Conservation (phyloP, 2,797 vertebrate species). For the Coregonus ussuriensis region DNA sequence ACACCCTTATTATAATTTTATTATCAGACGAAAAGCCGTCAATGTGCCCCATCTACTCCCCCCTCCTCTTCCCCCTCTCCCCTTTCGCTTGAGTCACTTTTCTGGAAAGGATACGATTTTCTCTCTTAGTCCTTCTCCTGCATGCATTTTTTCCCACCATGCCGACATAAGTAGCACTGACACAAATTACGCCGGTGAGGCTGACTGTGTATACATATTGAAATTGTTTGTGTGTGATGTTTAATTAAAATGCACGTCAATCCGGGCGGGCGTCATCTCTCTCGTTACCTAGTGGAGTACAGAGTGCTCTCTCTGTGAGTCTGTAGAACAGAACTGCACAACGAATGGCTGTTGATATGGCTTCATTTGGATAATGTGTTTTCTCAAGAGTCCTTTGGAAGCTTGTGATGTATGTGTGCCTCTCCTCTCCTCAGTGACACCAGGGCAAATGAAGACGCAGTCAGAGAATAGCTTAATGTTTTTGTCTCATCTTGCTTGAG, state of each 20-base stretch:
- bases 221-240: constrained; percentile 56
- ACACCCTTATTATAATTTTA: constrained; percentile 69
- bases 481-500: too few species aligned
- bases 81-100: constrained; percentile 25
- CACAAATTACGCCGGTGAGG: constrained; percentile 57
- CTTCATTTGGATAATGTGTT: constrained; percentile 37
- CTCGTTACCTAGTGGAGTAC: constrained; percentile 19
- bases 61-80: constrained; percentile 35
- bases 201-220: constrained; percentile 49
- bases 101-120: not conserved
- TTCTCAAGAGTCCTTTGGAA: not conserved
- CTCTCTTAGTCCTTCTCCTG: too few species aligned
- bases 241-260: constrained; percentile 65
- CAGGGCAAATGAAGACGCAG: constrained; percentile 36
- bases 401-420: constrained; percentile 4
- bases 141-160: not conserved
- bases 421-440: not conserved
- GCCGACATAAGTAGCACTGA: constrained; percentile 25
- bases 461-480: too few species aligned
- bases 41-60: constrained; percentile 10
- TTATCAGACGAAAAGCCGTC: constrained; percentile 43
- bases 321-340: not conserved
- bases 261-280: not conserved
- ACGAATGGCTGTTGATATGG: constrained; percentile 25
- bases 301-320: constrained; percentile 18